Percentiles rank a stretch among this genome's conserved stretches.
These are phyloP conservation scores for Oreonectes daqikongensis DNA, from an alignment of 2,797 vertebrate genomes.

Conservation along the genomic window DNA sequence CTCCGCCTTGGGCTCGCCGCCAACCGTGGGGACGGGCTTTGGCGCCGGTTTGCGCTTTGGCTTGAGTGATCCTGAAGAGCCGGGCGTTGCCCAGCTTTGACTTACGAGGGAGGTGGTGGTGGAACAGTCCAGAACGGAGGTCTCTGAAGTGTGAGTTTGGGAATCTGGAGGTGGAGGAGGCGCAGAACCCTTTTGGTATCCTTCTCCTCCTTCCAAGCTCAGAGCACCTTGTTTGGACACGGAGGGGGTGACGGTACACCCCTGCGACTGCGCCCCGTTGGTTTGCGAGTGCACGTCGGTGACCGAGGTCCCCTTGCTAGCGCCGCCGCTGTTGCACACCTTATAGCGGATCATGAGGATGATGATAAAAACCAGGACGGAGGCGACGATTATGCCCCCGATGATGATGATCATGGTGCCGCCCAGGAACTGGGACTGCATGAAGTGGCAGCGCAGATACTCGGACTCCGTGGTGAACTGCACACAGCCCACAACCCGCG, in stretches of 20 bases:
- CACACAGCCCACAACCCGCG: conserved; percentile 94
- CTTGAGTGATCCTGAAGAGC: conserved; percentile 76
- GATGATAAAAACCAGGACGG: conserved; percentile 97
- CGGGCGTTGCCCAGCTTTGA: conserved; percentile 78
- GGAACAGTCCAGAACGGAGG: conserved; percentile 83
- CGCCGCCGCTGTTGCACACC: conserved; percentile 88
- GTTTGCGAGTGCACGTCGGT: conserved; percentile 96
- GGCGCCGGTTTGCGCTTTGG: conserved; percentile 86
- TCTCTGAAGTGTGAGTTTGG: conserved; percentile 76
- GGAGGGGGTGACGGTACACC: conserved; percentile 84
- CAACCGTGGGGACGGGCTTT: conserved; percentile 64
- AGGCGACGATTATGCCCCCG: conserved; percentile 96
- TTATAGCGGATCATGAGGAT: conserved; percentile 99
- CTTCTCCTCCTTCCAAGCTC: conserved; percentile 52
- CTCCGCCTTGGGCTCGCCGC: conserved; percentile 70
- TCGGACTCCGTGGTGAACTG: conserved; percentile 96
- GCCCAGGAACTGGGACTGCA: conserved; percentile 98
- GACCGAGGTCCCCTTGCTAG: conserved; percentile 86
- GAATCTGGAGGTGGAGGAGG: conserved; percentile 69
- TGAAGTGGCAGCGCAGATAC: conserved; percentile 96
- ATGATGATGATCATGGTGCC: conserved; percentile 99
- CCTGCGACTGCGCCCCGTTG: conserved; percentile 89
- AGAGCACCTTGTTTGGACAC: conserved; percentile 83
- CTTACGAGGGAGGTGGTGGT: conserved; percentile 84
- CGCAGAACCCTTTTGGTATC: conserved; percentile 61